Evolutionary conservation across 2,113 vertebrate species (phyloP).

Genomic region (Rhizomys pruinosus): DNA sequence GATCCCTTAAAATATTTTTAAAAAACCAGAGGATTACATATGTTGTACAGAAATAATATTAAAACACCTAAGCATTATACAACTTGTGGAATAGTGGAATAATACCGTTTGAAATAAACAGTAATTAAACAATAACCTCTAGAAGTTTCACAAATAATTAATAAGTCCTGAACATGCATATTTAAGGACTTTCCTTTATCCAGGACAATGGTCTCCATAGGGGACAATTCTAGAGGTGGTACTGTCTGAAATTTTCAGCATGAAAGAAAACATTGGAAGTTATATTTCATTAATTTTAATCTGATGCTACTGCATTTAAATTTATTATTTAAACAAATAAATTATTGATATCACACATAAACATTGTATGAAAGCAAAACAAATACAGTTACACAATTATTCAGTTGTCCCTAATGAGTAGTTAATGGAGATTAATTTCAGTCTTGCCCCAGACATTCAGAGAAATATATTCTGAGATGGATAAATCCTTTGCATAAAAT

Average conservation of each 20-base stretch:
- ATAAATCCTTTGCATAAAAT: not conserved
- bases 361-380: not conserved
- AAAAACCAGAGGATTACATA: not conserved
- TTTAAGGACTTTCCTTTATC: not conserved
- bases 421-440: not conserved
- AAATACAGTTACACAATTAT: not conserved
- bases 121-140: not conserved
- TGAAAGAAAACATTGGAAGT: not conserved
- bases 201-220: not conserved
- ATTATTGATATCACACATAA: not conserved
- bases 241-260: not conserved
- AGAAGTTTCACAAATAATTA: not conserved
- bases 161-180: not conserved
- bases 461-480: not conserved
- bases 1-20: not conserved
- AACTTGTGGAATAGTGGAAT: not conserved
- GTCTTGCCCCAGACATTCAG: too few relatives aligned
- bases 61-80: not conserved
- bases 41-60: not conserved
- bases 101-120: not conserved
- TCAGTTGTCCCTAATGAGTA: not conserved
- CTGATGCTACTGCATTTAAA: not conserved
- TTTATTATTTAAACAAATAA: not conserved
- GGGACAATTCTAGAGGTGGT: not conserved
- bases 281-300: constrained; percentile 1